Base-by-base conservation (phyloP, 2,888 invertebrate species). In the Gonocerus acuteangulatus region DNA sequence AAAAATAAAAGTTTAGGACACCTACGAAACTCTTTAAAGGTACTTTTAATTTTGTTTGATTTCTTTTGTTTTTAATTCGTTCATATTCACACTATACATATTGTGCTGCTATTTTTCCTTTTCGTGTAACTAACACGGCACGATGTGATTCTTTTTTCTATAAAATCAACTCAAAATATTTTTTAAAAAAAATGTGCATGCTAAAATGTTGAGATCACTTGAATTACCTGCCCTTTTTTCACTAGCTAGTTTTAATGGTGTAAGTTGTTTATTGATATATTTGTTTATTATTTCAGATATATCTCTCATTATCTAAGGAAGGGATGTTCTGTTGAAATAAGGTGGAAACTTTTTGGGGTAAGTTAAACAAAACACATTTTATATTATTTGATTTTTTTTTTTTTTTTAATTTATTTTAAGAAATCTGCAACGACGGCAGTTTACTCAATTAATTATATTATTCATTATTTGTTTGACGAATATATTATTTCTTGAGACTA, bases 51-150 rank as follows among this genome's bases (percentile, higher is more conserved):
- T 56, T 42, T 27, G 18, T 42, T 42, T 54, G 39, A 21, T 44
- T 44, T 54, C 32, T 19, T 48, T 49, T 49, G n/a, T 49, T 49
- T 48, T 23, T 49, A 18, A 18, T 49, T 49, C 22, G 3, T 47
- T 22, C 39, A 39, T 52, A 52, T 18, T 49, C 52, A 52, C 52
- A 52, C 52, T 52, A 52, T 52, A 52, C 52, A 52, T 52, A 52
- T 52, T 52, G 52, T 52, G 52, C 52, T 52, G 52, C 52, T 52
- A 39, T 52, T 52, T 39, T 52, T 52, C 52, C 21, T 52, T 52
- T 52, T 49, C 36, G 36, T 36, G 15, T n/a, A 52, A 52, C 52
- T 52, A 52, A 52, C 52, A 19, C 18, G 49, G 49, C 49, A 49
- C 32, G 49, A 32, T 32, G 27, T 49, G 49, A 27, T 27, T 27